A percentile compares a stretch with the other conserved stretches of the same genome.
phyloP scores from a whole-genome alignment of 53 echinoderm and acorn worm genomes.

The Echinometra lucunter region DNA sequence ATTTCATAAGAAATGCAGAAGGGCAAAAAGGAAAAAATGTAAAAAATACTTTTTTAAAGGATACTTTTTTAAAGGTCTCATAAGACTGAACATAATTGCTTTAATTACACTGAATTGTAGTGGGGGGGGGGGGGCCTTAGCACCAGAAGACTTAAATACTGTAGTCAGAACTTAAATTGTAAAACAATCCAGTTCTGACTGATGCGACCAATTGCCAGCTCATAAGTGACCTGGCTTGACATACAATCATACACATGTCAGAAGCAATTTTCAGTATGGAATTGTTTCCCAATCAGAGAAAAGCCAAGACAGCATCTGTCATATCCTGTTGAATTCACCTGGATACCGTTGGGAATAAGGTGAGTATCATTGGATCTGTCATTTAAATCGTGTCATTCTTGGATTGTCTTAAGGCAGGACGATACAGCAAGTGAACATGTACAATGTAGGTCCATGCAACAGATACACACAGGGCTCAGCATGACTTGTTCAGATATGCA shows the following conservation, averaged over 20 bases:
- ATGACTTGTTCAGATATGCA: too few species aligned
- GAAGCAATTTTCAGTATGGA: slow-evolving; percentile 1
- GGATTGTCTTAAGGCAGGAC: neutral
- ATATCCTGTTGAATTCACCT: slow-evolving; percentile 22
- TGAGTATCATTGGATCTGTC: slow-evolving; percentile 1
- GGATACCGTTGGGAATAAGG: neutral
- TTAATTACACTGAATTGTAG: too few species aligned
- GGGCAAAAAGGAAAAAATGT: too few species aligned
- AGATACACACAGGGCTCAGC: too few species aligned
- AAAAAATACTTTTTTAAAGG: too few species aligned
- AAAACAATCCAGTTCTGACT: neutral
- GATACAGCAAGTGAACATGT: too few species aligned
- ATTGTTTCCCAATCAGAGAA: neutral
- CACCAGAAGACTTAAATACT: too few species aligned
- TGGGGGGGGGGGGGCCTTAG: too few species aligned
- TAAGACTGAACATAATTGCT: too few species aligned
- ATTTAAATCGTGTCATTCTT: neutral
- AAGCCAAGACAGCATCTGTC: slow-evolving; percentile 40
- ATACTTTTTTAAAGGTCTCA: too few species aligned
- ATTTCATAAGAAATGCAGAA: too few species aligned
- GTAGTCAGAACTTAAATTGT: neutral
- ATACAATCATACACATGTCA: slow-evolving; percentile 14
- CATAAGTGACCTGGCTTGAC: neutral
- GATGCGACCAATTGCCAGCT: neutral
- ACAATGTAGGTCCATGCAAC: too few species aligned